Evolutionary conservation across 2,888 invertebrate genomes (phyloP).

Genomic region (Drosophila hamatofila): DNA sequence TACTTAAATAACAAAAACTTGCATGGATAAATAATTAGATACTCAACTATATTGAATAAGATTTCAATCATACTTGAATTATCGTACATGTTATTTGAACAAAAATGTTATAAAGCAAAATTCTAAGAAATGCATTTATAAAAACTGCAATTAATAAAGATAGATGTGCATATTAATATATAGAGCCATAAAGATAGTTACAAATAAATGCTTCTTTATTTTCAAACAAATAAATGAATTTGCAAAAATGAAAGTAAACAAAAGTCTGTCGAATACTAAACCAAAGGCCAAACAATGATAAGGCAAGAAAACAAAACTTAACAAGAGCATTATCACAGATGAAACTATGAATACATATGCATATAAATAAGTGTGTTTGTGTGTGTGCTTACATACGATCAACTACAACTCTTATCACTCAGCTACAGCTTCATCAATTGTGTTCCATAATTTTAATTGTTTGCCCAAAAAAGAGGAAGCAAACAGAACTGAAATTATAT

Average conservation of each 20-base stretch:
- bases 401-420: not conserved
- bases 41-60: not conserved
- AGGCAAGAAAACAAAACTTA: slow-evolving; percentile 16
- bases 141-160: not conserved
- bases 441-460: slow-evolving; percentile 33
- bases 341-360: not conserved
- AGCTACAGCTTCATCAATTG: slow-evolving; percentile 7
- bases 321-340: slow-evolving; percentile 6
- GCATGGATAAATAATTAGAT: too few species aligned
- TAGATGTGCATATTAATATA: not conserved
- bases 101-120: too few species aligned
- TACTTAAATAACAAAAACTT: too few species aligned
- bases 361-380: not conserved
- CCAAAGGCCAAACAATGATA: slow-evolving; percentile 32
- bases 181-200: not conserved
- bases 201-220: not conserved
- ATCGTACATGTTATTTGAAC: not conserved
- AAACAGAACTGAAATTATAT: not conserved
- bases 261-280: slow-evolving; percentile 2
- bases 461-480: slow-evolving; percentile 35
- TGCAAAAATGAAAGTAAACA: not conserved
- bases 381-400: slow-evolving; percentile 8
- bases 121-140: not conserved
- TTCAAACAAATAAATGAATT: not conserved
- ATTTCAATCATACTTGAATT: too few species aligned